Evolutionary conservation across 2,113 vertebrate genomes (phyloP), one percentile per base, ranked within the genome.

Genomic region (Misgurnus mizolepis): DNA sequence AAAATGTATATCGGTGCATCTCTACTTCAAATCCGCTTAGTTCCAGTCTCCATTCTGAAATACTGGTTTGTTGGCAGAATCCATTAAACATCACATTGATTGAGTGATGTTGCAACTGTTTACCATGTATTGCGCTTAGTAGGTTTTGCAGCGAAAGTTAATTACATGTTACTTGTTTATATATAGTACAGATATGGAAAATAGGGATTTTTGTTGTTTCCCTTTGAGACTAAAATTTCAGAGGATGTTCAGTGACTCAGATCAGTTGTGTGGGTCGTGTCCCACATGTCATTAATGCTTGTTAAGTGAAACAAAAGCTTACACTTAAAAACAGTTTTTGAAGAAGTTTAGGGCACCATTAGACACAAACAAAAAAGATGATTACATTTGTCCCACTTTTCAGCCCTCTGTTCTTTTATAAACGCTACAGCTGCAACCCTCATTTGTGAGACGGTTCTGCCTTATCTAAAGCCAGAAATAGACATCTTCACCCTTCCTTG

Each of bases 261-360:
- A 62, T 43, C 58, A 27, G 62, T 62, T 62, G 62, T 22, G 22
- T 22, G 22, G 22, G 22, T 22, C 22, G 22, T 22, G 22, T 22
- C 22, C 22, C 22, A 22, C 22, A 22, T 22, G 40, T 75, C 58
- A 73, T 60, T 75, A 75, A 11, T 45, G 55, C 39, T 61, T 61
- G 18, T 61, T 34, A 56, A 75, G 62, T 39, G 43, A 75, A 15
- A 14, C 45, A 41, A 61, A 61, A 61, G 56, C 18, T 10, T 45
- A 61, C 71, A 74, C 71, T 64, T 75, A 75, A 75, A 75, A 75
- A 75, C 72, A 62, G 12, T 39, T 4, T 64, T 75, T 75, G 39
- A 64, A 75, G 27, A 14, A 62, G 22, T 49, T 10, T 17, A 58
- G 43, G 62, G 72, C 1, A 1, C 34, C 14, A 64, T 62, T 75